Conservation (phyloP, 2,113 vertebrate species). For the Anseranas semipalmata region DNA sequence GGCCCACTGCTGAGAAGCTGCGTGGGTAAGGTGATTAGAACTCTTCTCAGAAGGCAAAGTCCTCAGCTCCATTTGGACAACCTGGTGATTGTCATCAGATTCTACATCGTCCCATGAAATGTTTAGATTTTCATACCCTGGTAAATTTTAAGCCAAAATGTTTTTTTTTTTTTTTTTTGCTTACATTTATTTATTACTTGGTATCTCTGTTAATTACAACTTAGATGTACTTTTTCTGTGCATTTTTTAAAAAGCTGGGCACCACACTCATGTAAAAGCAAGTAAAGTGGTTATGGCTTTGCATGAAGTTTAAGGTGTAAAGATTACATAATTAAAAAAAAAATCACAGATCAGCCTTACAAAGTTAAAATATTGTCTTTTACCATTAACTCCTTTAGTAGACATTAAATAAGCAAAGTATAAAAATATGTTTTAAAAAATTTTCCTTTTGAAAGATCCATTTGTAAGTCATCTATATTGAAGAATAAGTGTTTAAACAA, state of each 20-base stretch:
- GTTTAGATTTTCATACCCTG: not conserved
- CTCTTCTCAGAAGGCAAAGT: not conserved
- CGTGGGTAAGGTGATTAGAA: not conserved
- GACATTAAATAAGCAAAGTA: not conserved
- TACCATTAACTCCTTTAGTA: not conserved
- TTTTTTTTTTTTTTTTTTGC: not conserved
- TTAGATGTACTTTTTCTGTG: not conserved
- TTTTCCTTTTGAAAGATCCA: not conserved
- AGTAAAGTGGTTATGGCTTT: not conserved
- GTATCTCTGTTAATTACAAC: not conserved
- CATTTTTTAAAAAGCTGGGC: not conserved
- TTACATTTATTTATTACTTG: not conserved
- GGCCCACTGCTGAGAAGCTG: not conserved
- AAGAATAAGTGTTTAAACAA: slow-evolving; percentile 32
- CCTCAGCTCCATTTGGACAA: not conserved
- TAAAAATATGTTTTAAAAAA: not conserved
- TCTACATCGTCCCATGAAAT: not conserved
- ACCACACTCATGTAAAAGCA: not conserved
- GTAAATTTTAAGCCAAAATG: not conserved
- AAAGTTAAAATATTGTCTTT: not conserved
- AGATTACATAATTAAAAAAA: not conserved
- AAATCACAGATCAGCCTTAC: not conserved
- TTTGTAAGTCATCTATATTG: slow-evolving; percentile 2
- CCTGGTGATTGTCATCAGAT: not conserved
- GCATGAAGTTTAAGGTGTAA: not conserved